Base-by-base conservation (phyloP, 92 coral and sea anemone genomes). In the Epizoanthus ramosus region DNA sequence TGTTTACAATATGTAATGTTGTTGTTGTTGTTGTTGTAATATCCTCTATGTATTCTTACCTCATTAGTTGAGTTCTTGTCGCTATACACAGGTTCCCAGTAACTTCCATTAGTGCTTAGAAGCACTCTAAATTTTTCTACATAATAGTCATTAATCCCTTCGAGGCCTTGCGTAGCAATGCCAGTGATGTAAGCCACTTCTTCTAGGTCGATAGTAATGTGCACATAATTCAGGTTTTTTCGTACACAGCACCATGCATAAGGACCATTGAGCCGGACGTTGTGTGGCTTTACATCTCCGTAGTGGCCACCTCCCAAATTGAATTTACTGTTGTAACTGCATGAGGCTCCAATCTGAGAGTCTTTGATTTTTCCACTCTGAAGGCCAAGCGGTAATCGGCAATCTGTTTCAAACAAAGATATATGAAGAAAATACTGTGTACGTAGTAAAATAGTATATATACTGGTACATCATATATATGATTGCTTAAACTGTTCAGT, bases 331-430 rank as follows among this genome's bases (percentile, higher is more conserved):
- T 61, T 13, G 15, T 63, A 41, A 47, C 63, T 56, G 43, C 82
- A 77, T 3, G 82, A 10, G 8, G 82, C 82, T 41, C 57, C 47
- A 16, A 77, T 61, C 58, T 77, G 82, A 13, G 57, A 59, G 56
- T 77, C 21, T 21, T 41, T 77, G 39, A 77, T 77, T 61, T 61
- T 37, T 13, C 82, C 82, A 77, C 82, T 77, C 28, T 77, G 52
- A 17, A 77, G 82, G 23, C 82, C 82, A 3, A 77, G 25, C 14
- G 70, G 19, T 23, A 57, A 77, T 4, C 25, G 22, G 25, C 82
- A 77, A 77, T 5, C 82, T 77, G 71, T 61, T 19, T 12, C 25
- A 59, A 61, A 41, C 16, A 41, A 41, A 21, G 24, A 23, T 13
- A 45, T 43, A 43, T 9, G 7, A 43, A 8, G 1, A 43, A 43